Evolutionary conservation across 2,797 vertebrate species (phyloP), one percentile per base, ranked within the genome.

Genomic region (Ptychadena robeensis): DNA sequence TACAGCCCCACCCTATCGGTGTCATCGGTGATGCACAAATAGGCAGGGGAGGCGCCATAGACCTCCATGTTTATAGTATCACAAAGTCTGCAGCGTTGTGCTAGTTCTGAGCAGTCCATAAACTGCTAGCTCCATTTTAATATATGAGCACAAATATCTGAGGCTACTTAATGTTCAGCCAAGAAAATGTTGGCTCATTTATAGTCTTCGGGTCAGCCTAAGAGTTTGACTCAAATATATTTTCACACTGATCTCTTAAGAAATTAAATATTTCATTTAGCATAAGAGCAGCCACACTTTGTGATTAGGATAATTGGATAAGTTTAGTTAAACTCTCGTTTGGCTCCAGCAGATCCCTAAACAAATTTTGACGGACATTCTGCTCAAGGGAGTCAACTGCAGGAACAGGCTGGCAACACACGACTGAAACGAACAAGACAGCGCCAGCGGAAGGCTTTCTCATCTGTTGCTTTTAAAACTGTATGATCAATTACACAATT

Each of bases 401-500:
- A 65, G 70, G 63, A 73, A 53, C n/a, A 64, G n/a, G 32, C 79
- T 73, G 77, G 67, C 66, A 40, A 69, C 27, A 69, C 27, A 63
- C 4, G 18, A 73, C 32, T 80, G 34, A 72, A 64, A 31, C 0
- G 2, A 73, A 9, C 22, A 35, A 70, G 37, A 81, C 38, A 38
- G 38, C 15, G 8, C 59, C 57, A 66, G 27, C 15, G 61, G 34
- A 80, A 71, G 59, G 66, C 27, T n/a, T 34, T 61, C 34, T 70
- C 34, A 80, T 70, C 66, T 71, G 78, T 18, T 40, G 61, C 70
- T 65, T 81, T 72, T 53, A 73, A 53, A 81, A 65, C 31, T 35
- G 31, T 30, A 66, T 81, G 61, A 81, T 65, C 79, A 65, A 81
- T 81, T 65, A 81, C 59, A 81, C 70, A 64, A 81, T 81, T 81